Conservation (phyloP, 1,140 invertebrate genomes). For the Reticulitermes speratus region DNA sequence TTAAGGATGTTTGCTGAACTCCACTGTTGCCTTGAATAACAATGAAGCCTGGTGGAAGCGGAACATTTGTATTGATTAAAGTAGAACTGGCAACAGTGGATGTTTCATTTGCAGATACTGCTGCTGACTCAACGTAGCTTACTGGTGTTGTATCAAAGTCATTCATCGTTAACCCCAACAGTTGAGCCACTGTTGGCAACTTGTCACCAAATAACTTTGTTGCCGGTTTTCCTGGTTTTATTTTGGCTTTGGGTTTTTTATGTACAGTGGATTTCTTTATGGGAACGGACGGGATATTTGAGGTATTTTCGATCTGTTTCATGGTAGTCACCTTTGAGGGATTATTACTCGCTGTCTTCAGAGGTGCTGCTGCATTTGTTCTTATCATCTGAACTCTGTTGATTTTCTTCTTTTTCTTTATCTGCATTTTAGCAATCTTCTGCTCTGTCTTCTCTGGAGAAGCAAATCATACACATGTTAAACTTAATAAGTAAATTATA, state of each 20-base stretch:
- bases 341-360: not conserved
- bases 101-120: constrained; percentile 11
- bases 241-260: constrained; percentile 22
- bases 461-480: not conserved
- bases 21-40: not conserved
- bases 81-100: not conserved
- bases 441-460: not conserved
- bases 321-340: not conserved
- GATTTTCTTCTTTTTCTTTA: not conserved
- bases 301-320: not conserved
- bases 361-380: not conserved
- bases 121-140: not conserved
- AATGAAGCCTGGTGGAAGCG: constrained; percentile 13
- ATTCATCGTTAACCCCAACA: constrained; percentile 19
- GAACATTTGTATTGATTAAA: not conserved
- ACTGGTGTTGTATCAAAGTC: constrained; percentile 13
- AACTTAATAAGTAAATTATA: too few species aligned
- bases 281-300: constrained; percentile 20
- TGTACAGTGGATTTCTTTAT: not conserved
- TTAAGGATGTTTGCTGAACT: not conserved
- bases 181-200: constrained; percentile 23
- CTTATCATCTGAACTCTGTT: not conserved
- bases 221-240: not conserved
- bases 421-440: not conserved
- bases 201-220: constrained; percentile 20